These are phyloP conservation scores for Ectemnius cavifrons DNA, from an alignment of 2,888 invertebrate genomes.

Conservation along the genomic window DNA sequence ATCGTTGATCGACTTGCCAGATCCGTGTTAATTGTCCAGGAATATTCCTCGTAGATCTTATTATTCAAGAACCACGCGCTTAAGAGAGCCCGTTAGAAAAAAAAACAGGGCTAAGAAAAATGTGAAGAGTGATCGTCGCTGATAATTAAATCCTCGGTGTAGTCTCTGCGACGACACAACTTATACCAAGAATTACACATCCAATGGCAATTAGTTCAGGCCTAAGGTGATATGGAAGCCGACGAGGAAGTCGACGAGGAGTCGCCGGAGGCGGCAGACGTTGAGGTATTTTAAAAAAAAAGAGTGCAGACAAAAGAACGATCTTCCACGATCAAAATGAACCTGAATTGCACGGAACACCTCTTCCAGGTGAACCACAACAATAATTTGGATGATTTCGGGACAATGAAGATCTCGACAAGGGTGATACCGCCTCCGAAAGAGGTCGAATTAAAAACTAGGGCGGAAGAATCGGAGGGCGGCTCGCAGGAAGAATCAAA, in stretches of 20 bases:
- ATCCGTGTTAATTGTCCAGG: too few relatives aligned
- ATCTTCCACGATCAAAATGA: too few relatives aligned
- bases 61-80: too few relatives aligned
- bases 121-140: background rate
- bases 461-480: slow-evolving; percentile 41
- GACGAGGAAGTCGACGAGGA: slow-evolving; percentile 76
- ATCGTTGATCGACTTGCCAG: too few relatives aligned
- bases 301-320: background rate
- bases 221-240: slow-evolving; percentile 75
- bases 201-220: slow-evolving; percentile 51
- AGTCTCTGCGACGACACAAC: background rate
- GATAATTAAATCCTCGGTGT: slow-evolving; percentile 10
- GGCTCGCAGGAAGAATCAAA: slow-evolving; percentile 64
- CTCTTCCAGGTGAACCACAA: slow-evolving; percentile 67
- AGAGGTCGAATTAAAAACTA: slow-evolving; percentile 44
- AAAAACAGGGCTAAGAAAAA: background rate
- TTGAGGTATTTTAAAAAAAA: slow-evolving; percentile 57
- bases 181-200: slow-evolving; percentile 10
- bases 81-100: too few relatives aligned
- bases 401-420: slow-evolving; percentile 74
- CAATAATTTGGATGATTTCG: slow-evolving; percentile 68
- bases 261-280: slow-evolving; percentile 67
- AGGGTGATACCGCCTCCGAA: slow-evolving; percentile 67
- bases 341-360: background rate
- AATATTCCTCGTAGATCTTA: too few relatives aligned